These are phyloP conservation scores for Hipposideros armiger DNA, from an alignment of 2,113 vertebrate species.

Conservation along the genomic window DNA sequence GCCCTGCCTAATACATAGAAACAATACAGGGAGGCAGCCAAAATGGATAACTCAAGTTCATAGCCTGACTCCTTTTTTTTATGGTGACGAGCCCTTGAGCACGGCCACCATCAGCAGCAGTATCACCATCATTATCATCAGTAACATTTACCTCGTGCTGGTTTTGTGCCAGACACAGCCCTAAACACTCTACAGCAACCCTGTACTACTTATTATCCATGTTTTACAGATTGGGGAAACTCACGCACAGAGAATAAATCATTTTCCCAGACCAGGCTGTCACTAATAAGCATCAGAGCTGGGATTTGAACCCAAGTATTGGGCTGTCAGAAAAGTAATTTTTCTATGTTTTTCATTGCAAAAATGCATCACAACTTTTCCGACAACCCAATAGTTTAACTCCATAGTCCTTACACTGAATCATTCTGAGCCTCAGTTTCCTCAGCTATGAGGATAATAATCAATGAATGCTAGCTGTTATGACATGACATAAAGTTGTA, in stretches of 20 bases:
- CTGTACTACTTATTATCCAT: no score
- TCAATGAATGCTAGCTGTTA: rapidly evolving
- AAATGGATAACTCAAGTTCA: not conserved
- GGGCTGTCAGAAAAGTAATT: no score
- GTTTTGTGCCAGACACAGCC: not conserved
- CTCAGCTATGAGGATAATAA: not conserved
- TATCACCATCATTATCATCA: not conserved
- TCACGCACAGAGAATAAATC: not conserved
- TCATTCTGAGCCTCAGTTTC: not conserved
- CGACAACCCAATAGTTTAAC: not conserved
- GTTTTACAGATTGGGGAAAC: not conserved
- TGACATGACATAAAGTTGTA: rapidly evolving
- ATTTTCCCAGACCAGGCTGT: not conserved
- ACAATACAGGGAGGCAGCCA: no score
- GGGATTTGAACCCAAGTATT: not conserved
- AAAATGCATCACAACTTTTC: no score
- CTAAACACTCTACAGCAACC: not conserved
- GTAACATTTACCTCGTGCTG: no score
- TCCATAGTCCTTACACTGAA: not conserved
- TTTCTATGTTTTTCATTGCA: no score
- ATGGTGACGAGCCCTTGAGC: not conserved
- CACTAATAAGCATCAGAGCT: not conserved
- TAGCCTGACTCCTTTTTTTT: not conserved
- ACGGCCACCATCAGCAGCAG: rapidly evolving
- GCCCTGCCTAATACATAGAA: no score